Percentiles rank a stretch among this genome's conserved stretches.
These are phyloP conservation scores for Lasioglossum pauxillum DNA, from an alignment of 2,888 invertebrate species.

Conservation along the genomic window DNA sequence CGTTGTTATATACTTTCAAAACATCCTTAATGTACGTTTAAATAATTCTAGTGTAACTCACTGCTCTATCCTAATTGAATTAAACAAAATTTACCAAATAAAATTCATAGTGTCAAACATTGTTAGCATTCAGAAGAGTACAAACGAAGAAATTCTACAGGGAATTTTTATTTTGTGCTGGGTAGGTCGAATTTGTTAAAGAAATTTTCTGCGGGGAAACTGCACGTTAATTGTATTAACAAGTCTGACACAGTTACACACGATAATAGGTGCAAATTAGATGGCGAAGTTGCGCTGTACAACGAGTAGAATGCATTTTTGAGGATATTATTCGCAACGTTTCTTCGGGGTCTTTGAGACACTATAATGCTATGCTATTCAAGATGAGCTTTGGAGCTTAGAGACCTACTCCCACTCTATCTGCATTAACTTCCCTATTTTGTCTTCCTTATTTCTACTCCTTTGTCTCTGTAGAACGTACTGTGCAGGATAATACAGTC, in stretches of 20 bases:
- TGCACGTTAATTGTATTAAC: neutral
- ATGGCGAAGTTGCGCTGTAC: neutral
- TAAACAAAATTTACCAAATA: no score
- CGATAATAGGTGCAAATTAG: neutral
- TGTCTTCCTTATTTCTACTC: slow-evolving; percentile 14
- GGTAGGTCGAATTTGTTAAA: neutral
- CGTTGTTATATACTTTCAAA: no score
- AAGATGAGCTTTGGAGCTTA: slow-evolving; percentile 18
- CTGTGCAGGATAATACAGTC: neutral
- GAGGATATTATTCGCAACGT: neutral
- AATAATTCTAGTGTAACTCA: no score
- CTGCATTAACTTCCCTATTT: slow-evolving; percentile 14
- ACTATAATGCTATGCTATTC: neutral
- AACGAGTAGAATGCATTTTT: neutral
- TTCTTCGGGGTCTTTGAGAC: neutral
- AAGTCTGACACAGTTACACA: neutral
- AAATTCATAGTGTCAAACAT: no score
- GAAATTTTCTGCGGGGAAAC: neutral
- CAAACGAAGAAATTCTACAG: neutral
- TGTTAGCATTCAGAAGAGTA: neutral
- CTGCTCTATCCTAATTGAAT: no score
- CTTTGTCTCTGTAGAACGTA: neutral
- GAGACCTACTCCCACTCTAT: slow-evolving; percentile 11
- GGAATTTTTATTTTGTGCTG: neutral
- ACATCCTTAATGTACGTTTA: no score